Evolutionary conservation across 2,797 vertebrate species (phyloP).

Genomic region (Schizopygopsis pylzovi): DNA sequence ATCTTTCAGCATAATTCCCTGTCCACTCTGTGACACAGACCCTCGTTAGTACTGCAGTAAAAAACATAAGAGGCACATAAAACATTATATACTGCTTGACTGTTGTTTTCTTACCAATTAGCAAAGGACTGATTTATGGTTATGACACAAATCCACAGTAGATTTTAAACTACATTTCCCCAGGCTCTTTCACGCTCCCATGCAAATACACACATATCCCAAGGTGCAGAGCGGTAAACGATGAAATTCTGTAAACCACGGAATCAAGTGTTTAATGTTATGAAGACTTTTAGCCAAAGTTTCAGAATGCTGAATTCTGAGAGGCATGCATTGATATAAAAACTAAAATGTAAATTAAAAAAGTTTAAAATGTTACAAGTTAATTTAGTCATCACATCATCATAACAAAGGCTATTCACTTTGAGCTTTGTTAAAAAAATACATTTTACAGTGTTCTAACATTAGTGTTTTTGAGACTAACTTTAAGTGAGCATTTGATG

Average conservation of each 20-base stretch:
- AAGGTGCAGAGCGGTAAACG: conserved; percentile 17
- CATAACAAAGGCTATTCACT: not conserved
- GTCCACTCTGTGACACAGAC: conserved; percentile 84
- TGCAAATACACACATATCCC: conserved; percentile 56
- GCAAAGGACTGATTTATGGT: conserved; percentile 96
- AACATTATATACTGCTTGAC: conserved; percentile 99
- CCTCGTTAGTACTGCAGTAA: conserved; percentile 99
- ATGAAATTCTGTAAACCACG: conserved; percentile 3
- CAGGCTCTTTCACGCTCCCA: conserved; percentile 61
- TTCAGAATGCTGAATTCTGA: not conserved
- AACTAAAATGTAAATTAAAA: not conserved
- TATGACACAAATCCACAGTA: conserved; percentile 89
- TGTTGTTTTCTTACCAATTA: conserved; percentile 99
- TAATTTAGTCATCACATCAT: not conserved
- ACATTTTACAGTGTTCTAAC: not conserved
- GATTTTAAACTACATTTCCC: conserved; percentile 71
- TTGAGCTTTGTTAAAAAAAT: not conserved
- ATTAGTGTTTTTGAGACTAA: not conserved
- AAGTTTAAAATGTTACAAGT: not conserved
- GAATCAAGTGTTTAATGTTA: not conserved
- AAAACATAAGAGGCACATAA: conserved; percentile 99
- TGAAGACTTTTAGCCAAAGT: not conserved
- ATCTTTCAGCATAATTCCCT: conserved; percentile 83
- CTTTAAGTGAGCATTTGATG: not conserved
- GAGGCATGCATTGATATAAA: not conserved